Evolutionary conservation across 2,113 vertebrate genomes (phyloP).

Genomic region (Osmerus mordax): DNA sequence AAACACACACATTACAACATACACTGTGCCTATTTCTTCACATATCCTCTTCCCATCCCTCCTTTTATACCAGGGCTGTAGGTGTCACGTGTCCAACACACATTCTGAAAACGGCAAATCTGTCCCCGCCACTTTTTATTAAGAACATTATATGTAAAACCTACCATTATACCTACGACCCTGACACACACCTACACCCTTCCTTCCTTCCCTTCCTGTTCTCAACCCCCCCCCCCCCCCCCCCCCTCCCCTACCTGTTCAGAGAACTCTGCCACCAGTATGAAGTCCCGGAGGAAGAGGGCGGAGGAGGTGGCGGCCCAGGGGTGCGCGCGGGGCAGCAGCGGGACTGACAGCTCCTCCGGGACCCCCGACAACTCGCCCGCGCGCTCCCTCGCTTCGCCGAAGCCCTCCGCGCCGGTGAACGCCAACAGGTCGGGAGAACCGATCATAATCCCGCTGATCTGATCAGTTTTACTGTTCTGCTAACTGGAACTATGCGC

Average conservation of each 20-base stretch:
- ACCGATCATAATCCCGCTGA: conserved; percentile 81
- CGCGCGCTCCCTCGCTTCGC: conserved; percentile 61
- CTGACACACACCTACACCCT: too few relatives aligned
- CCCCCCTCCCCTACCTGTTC: conserved; percentile 74
- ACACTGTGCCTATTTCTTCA: too few relatives aligned
- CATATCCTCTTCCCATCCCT: too few relatives aligned
- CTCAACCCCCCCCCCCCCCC: too few relatives aligned
- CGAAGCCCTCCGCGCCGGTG: conserved; percentile 80
- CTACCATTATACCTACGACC: too few relatives aligned
- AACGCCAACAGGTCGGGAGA: conserved; percentile 94
- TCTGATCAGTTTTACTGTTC: not conserved
- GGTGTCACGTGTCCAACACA: too few relatives aligned
- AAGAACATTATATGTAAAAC: too few relatives aligned
- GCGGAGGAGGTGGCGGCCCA: conserved; percentile 79
- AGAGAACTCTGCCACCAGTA: conserved; percentile 93
- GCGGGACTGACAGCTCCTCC: conserved; percentile 84
- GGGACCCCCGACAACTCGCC: conserved; percentile 69
- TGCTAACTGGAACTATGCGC: not conserved
- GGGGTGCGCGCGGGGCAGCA: conserved; percentile 74
- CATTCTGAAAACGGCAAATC: too few relatives aligned
- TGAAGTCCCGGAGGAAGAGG: conserved; percentile 86
- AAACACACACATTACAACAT: not conserved
- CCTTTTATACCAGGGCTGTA: too few relatives aligned
- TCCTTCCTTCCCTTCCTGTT: too few relatives aligned
- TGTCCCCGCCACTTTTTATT: too few relatives aligned